Evolutionary conservation across 2,888 invertebrate species (phyloP).

Genomic region (Buathra laborator): DNA sequence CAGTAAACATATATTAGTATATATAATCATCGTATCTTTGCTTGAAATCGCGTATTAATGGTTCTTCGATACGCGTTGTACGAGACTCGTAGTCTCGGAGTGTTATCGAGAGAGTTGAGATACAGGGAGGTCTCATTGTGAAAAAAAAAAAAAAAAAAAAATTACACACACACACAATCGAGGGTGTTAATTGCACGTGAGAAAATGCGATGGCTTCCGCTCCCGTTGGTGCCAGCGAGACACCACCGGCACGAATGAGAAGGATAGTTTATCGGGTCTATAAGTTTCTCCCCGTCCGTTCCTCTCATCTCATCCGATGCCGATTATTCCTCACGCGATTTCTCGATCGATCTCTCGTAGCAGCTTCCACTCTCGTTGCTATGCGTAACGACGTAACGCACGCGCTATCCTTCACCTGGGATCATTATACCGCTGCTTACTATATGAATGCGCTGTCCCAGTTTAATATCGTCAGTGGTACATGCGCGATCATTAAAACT

Average conservation of each 20-base stretch:
- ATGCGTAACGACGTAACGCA: slow-evolving; percentile 23
- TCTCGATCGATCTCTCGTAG: slow-evolving; percentile 32
- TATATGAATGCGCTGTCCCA: slow-evolving; percentile 41
- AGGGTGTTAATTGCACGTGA: slow-evolving; percentile 68
- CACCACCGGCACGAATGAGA: slow-evolving; percentile 6
- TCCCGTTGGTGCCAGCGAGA: slow-evolving; percentile 54
- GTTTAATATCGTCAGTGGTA: slow-evolving; percentile 20
- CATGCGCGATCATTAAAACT: slow-evolving; percentile 25
- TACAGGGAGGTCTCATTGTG: slow-evolving; percentile 23
- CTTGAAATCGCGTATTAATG: neutral
- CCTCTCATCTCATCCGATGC: slow-evolving; percentile 10
- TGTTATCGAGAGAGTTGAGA: neutral
- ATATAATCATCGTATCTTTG: neutral
- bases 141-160: slow-evolving; percentile 4
- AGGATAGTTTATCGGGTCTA: neutral
- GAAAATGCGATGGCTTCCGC: slow-evolving; percentile 71
- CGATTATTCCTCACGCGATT: slow-evolving; percentile 57
- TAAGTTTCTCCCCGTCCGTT: neutral
- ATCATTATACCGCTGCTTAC: slow-evolving; percentile 1
- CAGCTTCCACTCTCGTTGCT: slow-evolving; percentile 39
- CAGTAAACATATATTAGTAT: too few species aligned
- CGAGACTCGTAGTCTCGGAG: neutral
- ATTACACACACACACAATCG: slow-evolving; percentile 35
- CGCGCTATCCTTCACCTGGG: slow-evolving; percentile 47
- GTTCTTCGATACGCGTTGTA: neutral